Evolutionary conservation across 2,113 vertebrate species (phyloP).

Genomic region (Oreocharis arfaki): DNA sequence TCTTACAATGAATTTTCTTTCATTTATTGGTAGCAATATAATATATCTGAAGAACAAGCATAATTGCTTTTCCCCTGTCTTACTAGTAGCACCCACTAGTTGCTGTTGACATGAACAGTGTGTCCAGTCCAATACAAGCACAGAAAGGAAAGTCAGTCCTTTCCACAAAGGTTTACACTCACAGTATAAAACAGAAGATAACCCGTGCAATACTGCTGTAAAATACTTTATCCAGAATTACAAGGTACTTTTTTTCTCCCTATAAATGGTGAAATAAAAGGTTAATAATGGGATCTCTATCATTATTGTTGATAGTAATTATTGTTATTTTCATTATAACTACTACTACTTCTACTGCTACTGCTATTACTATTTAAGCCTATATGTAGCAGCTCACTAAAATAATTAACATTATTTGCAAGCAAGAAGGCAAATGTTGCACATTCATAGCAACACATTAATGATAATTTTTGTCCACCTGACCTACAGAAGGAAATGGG

Average conservation of each 20-base stretch:
- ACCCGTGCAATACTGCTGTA: background rate
- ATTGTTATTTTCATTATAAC: background rate
- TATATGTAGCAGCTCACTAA: background rate
- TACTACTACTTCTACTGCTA: no score
- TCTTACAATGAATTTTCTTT: background rate
- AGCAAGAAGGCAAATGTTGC: background rate
- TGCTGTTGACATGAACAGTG: background rate
- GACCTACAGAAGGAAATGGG: background rate
- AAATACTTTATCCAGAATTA: background rate
- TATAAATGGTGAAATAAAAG: background rate
- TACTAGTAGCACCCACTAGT: background rate
- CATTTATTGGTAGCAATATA: background rate
- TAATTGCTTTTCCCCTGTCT: background rate
- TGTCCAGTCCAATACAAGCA: background rate
- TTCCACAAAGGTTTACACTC: background rate
- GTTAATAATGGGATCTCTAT: background rate
- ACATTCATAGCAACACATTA: background rate
- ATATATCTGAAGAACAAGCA: background rate
- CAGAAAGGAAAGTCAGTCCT: background rate
- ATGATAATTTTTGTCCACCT: background rate
- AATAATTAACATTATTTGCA: background rate
- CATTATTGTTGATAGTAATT: background rate
- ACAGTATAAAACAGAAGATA: background rate
- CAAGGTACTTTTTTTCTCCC: background rate
- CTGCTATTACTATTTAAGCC: background rate